Evolutionary conservation across 1,140 invertebrate genomes (phyloP).

Genomic region (Papilio glaucus): DNA sequence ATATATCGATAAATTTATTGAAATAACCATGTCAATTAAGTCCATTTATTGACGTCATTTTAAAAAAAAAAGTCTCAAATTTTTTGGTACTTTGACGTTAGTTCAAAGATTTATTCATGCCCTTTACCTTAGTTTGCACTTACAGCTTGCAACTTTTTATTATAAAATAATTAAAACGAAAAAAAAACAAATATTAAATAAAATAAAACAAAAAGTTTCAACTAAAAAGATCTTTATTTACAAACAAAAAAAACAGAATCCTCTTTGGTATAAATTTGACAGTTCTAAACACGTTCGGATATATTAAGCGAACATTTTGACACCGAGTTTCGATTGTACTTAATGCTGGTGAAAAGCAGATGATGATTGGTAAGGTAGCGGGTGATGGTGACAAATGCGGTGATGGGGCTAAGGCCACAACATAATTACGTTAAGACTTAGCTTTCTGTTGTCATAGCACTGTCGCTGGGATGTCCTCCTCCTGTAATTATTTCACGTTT

Average conservation of each 20-base stretch:
- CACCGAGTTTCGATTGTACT: slow-evolving; percentile 39
- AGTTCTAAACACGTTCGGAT: slow-evolving; percentile 36
- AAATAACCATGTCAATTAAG: slow-evolving; percentile 52
- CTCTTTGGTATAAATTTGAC: slow-evolving; percentile 56
- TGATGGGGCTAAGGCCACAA: slow-evolving; percentile 73
- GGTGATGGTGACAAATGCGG: slow-evolving; percentile 68
- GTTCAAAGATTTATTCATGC: background rate
- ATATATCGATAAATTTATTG: too few species aligned
- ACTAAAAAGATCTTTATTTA: slow-evolving; percentile 64
- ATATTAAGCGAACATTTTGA: slow-evolving; percentile 49
- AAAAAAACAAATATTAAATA: slow-evolving; percentile 14
- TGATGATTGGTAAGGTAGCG: slow-evolving; percentile 76
- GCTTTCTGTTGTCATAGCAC: slow-evolving; percentile 75
- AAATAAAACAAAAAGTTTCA: slow-evolving; percentile 54
- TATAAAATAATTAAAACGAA: slow-evolving; percentile 24
- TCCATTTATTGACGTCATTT: slow-evolving; percentile 62
- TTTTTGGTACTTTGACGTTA: background rate
- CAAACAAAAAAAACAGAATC: slow-evolving; percentile 54
- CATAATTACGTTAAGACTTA: slow-evolving; percentile 77
- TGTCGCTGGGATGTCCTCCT: slow-evolving; percentile 78
- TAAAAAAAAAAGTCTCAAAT: slow-evolving; percentile 18
- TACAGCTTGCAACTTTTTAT: background rate
- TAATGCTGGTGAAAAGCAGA: slow-evolving; percentile 71
- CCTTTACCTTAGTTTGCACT: background rate
- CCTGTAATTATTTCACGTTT: slow-evolving; percentile 54